Conservation (phyloP, 2,113 vertebrate species). For the Conger conger region DNA sequence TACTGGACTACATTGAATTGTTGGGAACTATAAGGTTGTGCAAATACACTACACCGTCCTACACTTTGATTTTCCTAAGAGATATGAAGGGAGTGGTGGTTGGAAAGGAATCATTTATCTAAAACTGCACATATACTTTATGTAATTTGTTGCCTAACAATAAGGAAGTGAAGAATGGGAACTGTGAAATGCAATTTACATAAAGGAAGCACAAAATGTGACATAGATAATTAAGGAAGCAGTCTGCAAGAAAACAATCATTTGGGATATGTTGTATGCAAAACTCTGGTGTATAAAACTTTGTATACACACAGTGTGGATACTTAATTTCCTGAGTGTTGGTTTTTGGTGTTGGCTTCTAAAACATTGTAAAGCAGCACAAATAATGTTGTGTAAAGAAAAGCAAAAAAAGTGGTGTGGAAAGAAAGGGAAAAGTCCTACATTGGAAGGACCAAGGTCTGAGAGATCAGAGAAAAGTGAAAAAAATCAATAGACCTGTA, state of each 20-base stretch:
- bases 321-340: not conserved
- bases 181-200: not conserved
- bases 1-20: not conserved
- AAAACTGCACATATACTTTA: not conserved
- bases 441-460: not conserved
- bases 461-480: not conserved
- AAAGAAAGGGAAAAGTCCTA: not conserved
- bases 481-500: not conserved
- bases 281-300: not conserved
- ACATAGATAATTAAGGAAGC: not conserved
- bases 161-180: not conserved
- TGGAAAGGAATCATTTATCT: not conserved
- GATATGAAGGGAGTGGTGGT: not conserved
- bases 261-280: too few species aligned
- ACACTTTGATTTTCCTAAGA: not conserved
- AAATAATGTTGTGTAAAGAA: too few species aligned
- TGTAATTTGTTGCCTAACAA: not conserved
- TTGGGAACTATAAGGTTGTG: not conserved
- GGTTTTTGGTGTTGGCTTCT: not conserved
- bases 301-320: too few species aligned
- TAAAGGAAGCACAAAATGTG: not conserved
- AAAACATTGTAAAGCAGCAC: not conserved
- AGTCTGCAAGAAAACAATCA: not conserved
- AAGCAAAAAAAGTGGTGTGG: not conserved
- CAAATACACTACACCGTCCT: not conserved